These are phyloP conservation scores for Rhea pennata DNA, from an alignment of 2,113 vertebrate species.

Conservation along the genomic window DNA sequence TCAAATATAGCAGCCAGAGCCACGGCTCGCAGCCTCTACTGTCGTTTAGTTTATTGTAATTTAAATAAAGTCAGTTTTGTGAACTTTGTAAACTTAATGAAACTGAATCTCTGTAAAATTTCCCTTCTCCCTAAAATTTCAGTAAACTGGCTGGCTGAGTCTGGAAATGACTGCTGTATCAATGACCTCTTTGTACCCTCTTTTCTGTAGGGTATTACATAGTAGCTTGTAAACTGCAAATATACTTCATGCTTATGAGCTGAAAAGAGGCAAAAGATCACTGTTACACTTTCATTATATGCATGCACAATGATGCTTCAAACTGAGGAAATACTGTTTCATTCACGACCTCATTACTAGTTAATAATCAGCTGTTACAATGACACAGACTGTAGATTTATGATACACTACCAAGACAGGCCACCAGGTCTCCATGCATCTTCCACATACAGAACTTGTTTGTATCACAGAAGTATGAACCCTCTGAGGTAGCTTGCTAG, in stretches of 20 bases:
- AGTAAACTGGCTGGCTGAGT: not conserved
- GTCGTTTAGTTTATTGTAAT: not conserved
- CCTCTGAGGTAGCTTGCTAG: not conserved
- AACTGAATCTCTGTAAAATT: not conserved
- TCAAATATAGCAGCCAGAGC: not conserved
- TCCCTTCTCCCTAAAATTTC: not conserved
- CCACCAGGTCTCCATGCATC: not conserved
- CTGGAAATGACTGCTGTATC: not conserved
- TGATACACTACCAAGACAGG: not conserved
- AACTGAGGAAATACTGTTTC: not conserved
- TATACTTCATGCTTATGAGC: not conserved
- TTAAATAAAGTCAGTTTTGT: not conserved
- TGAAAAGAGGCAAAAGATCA: not conserved
- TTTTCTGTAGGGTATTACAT: not conserved
- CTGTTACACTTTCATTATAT: not conserved
- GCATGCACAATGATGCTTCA: not conserved
- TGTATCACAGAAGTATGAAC: not conserved
- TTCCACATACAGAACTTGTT: not conserved
- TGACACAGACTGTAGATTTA: not conserved
- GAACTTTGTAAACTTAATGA: slow-evolving; percentile 1
- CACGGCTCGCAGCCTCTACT: not conserved
- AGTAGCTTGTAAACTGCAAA: not conserved
- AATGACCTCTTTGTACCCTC: not conserved
- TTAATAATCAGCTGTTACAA: not conserved
- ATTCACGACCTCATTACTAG: not conserved